phyloP scores from a whole-genome alignment of 1,140 invertebrate species.

The Aleiodes sp. region DNA sequence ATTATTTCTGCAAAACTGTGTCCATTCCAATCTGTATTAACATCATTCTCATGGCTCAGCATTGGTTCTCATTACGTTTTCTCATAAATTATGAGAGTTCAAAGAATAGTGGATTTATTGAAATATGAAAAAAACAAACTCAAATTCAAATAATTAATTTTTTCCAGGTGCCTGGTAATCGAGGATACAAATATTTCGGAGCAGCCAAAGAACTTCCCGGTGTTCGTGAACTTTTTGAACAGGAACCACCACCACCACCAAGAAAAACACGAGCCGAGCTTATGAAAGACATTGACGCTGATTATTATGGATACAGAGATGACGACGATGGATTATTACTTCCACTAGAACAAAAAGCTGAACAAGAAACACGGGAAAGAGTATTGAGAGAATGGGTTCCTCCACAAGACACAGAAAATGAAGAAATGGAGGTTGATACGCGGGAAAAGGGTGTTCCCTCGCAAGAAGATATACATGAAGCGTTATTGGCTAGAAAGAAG shows the following conservation, averaged over 20 bases:
- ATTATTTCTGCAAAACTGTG: neutral
- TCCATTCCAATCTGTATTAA: too few relatives aligned
- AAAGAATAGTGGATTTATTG: too few relatives aligned
- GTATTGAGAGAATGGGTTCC: conserved; percentile 73
- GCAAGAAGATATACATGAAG: conserved; percentile 90
- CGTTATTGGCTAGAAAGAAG: conserved; percentile 87
- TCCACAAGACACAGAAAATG: conserved; percentile 62
- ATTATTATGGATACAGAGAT: conserved; percentile 98
- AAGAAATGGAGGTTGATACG: conserved; percentile 64
- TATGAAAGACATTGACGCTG: conserved; percentile 97
- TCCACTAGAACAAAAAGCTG: conserved; percentile 85
- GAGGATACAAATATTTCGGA: conserved; percentile 99
- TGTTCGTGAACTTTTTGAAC: conserved; percentile 96
- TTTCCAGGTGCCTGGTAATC: conserved; percentile 84
- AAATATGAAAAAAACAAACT: neutral
- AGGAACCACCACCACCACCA: conserved; percentile 88
- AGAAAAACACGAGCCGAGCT: conserved; percentile 94
- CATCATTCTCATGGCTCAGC: neutral
- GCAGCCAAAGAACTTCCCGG: conserved; percentile 98
- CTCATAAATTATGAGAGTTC: too few relatives aligned
- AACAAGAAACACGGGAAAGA: conserved; percentile 74
- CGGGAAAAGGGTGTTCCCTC: conserved; percentile 87
- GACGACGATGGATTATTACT: conserved; percentile 96
- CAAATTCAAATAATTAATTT: conserved; percentile 21
- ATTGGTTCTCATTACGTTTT: too few relatives aligned